phyloP scores from a whole-genome alignment of 1,140 invertebrate genomes.

The Temnothorax longispinosus region DNA sequence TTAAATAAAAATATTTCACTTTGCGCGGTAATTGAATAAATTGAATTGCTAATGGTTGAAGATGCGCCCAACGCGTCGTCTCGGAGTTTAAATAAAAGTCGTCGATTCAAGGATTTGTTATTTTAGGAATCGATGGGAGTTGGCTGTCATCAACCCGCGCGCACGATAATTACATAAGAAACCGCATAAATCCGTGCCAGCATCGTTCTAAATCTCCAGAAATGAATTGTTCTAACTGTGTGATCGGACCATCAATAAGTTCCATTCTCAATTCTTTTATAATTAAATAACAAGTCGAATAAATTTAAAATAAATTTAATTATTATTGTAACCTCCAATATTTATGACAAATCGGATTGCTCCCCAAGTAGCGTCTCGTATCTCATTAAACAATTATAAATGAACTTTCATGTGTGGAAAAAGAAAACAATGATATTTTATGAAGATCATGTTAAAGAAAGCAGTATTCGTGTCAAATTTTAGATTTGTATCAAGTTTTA shows the following conservation, averaged over 20 bases:
- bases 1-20: constrained; percentile 5
- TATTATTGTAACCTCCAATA: not conserved
- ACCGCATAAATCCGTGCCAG: constrained; percentile 68
- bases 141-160: constrained; percentile 69
- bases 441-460: not conserved
- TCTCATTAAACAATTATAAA: not conserved
- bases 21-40: not conserved
- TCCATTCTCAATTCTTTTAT: constrained; percentile 27
- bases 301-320: not conserved
- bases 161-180: constrained; percentile 72
- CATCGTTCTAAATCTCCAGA: constrained; percentile 49
- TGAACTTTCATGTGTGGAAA: not conserved
- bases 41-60: not conserved
- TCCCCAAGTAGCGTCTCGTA: not conserved
- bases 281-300: not conserved
- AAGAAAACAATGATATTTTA: not conserved
- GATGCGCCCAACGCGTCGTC: not conserved
- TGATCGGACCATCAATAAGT: constrained; percentile 13
- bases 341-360: constrained; percentile 23
- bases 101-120: constrained; percentile 72
- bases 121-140: constrained; percentile 74
- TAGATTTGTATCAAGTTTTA: not conserved
- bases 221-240: constrained; percentile 43
- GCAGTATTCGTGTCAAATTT: not conserved
- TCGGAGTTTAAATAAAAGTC: constrained; percentile 61